Base-by-base conservation (phyloP, 2,888 invertebrate genomes). In the Agrotis puta region DNA sequence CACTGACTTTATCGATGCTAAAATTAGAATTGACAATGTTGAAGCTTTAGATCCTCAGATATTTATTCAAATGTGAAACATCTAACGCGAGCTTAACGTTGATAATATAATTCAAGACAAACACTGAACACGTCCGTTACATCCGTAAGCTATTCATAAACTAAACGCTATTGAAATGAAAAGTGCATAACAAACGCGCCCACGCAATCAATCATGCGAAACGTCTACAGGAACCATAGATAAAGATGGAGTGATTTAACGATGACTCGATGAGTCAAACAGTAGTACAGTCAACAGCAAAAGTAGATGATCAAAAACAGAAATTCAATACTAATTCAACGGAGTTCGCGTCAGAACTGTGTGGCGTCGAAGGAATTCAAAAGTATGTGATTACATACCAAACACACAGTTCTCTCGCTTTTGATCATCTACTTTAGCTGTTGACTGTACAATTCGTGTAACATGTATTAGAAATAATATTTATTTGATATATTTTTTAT, bases 1-100 rank as follows among this genome's bases (percentile, higher is more conserved):
- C 48, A 74, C 57, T 66, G 92, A 93, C 91, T 92, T 87, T 92
- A 92, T 90, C 93, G 92, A 91, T 88, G 86, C 76, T 79, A 72
- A 74, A 62, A 75, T 51, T 11, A 45, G 0, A 59, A 62, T 70
- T 22, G 0, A 56, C 24, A 24, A n/a, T 53, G 33, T 65, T 33
- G 43, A 27, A 79, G 68, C 48, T 71, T 65, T 24, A 82, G 75
- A 83, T 87, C 73, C 81, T 74, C 70, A 74, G 56, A 79, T 47
- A 61, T 7, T 47, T 43, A 69, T 69, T 64, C 16, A 71, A 69
- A 58, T 69, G 27, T 22, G 33, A 56, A 56, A 56, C 14, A 20
- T 33, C n/a, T 11, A 56, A 53, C n/a, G 24, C 43, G 7, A 56
- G 22, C 61, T 70, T 56, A 53, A 53, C 45, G 47, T 59, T 53